phyloP scores from a whole-genome alignment of 2,888 invertebrate species.

The Oscheius sp. region DNA sequence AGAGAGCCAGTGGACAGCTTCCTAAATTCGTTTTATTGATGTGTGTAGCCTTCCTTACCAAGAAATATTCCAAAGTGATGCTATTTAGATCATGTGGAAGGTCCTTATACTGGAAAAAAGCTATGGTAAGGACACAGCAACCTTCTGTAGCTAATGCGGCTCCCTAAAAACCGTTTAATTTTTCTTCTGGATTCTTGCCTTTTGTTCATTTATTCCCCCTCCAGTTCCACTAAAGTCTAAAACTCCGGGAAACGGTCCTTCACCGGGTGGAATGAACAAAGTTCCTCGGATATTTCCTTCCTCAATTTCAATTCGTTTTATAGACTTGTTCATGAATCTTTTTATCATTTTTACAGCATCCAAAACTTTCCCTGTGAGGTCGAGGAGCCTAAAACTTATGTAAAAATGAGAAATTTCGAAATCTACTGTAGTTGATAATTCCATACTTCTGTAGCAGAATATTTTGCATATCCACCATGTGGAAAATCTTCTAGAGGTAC shows the following conservation, averaged over 20 bases:
- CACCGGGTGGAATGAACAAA: constrained; percentile 7
- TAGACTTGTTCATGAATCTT: background rate
- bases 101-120: constrained; percentile 12
- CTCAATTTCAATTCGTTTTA: background rate
- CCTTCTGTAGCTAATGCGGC: constrained; percentile 3
- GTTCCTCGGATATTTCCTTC: constrained; percentile 2
- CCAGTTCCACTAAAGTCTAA: constrained; percentile 10
- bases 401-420: background rate
- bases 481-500: constrained; percentile 3
- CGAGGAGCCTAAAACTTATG: background rate
- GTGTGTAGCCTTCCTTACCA: no score
- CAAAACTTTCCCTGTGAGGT: background rate
- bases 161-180: background rate
- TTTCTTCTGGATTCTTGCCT: background rate
- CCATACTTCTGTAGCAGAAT: constrained; percentile 11
- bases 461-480: constrained; percentile 6
- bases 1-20: background rate
- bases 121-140: constrained; percentile 7
- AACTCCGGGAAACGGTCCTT: background rate
- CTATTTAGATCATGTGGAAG: background rate
- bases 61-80: constrained; percentile 4
- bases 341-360: constrained; percentile 15
- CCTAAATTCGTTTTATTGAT: background rate
- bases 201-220: constrained; percentile 18
- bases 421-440: constrained; percentile 12